Conservation (phyloP, 2,113 vertebrate genomes). For the Ranitomeya variabilis region DNA sequence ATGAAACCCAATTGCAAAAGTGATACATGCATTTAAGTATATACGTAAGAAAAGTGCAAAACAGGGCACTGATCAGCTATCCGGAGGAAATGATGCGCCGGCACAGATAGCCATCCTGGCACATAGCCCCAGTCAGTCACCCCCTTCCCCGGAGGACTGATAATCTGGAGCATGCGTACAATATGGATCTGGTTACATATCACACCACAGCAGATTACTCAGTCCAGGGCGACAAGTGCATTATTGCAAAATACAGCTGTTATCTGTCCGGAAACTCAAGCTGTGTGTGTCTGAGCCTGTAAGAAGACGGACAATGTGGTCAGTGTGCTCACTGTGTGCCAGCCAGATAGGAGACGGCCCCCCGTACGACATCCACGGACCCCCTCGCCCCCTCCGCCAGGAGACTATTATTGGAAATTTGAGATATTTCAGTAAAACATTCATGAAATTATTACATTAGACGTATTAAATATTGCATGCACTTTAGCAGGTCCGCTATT, state of each 20-base stretch:
- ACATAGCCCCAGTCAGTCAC: conserved; percentile 16
- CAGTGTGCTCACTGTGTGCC: conserved; percentile 10
- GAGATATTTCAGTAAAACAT: background rate
- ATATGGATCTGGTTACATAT: conserved; percentile 23
- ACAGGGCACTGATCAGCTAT: conserved; percentile 1
- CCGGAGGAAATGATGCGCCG: conserved; percentile 11
- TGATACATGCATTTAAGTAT: too few species aligned
- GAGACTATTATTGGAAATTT: background rate
- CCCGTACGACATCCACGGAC: background rate
- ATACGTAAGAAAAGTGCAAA: background rate
- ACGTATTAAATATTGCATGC: too few species aligned
- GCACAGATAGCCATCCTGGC: conserved; percentile 20
- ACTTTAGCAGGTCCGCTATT: too few species aligned
- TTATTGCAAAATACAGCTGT: conserved; percentile 42
- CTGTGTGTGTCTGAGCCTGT: conserved; percentile 14
- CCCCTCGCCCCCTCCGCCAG: background rate
- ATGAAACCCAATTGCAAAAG: too few species aligned
- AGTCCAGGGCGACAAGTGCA: background rate
- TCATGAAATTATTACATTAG: too few species aligned
- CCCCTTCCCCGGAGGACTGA: background rate
- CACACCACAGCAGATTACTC: conserved; percentile 29
- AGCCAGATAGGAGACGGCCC: background rate
- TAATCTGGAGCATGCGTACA: conserved; percentile 37
- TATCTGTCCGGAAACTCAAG: conserved; percentile 39
- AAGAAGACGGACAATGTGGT: conserved; percentile 4